phyloP scores from a whole-genome alignment of 2,797 vertebrate species.

The Poeciliopsis paucimaculata region DNA sequence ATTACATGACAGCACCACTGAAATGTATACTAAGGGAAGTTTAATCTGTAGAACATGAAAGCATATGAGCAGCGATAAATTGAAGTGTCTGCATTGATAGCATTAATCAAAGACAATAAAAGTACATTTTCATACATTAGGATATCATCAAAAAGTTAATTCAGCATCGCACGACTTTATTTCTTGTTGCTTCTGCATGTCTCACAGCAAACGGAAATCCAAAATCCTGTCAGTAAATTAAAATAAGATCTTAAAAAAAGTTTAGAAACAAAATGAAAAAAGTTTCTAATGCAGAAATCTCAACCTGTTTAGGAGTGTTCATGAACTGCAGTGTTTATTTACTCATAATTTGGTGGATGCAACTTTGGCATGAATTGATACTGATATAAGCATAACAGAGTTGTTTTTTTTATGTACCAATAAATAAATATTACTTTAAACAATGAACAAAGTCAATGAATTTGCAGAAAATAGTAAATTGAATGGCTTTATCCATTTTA shows the following conservation, averaged over 20 bases:
- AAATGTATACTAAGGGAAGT: slow-evolving; percentile 11
- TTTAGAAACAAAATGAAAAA: not conserved
- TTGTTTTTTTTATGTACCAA: not conserved
- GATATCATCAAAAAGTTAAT: not conserved
- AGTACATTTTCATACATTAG: not conserved
- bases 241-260: not conserved
- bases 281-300: not conserved
- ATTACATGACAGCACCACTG: slow-evolving; percentile 4
- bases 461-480: not conserved
- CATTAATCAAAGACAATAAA: not conserved
- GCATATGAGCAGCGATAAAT: not conserved
- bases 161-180: not conserved
- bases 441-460: not conserved
- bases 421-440: not conserved
- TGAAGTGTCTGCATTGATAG: not conserved
- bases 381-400: not conserved
- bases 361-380: not conserved
- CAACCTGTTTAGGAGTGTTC: not conserved
- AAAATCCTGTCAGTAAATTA: not conserved
- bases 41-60: slow-evolving; percentile 17
- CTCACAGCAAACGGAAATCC: not conserved
- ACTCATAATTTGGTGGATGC: not conserved
- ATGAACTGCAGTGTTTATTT: not conserved
- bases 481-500: not conserved
- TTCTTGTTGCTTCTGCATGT: not conserved